phyloP scores from a whole-genome alignment of 2,113 vertebrate species.

The Eptatretus burgeri region DNA sequence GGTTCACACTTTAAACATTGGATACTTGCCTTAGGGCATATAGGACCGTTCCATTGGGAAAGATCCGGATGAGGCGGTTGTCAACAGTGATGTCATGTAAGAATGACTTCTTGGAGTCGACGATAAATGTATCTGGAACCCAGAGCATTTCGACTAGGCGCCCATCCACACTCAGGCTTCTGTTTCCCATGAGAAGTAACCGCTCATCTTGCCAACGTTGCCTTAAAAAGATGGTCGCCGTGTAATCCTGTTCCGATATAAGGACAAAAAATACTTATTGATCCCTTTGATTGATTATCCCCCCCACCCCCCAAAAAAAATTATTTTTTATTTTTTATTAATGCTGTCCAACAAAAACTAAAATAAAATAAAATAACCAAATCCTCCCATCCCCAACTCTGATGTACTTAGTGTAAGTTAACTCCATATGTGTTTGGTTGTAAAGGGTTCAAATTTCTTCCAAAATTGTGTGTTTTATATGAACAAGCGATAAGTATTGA shows the following conservation, averaged over 20 bases:
- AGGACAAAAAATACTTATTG: background rate
- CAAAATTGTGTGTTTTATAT: no score
- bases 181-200: conserved; percentile 47
- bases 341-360: background rate
- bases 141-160: conserved; percentile 55
- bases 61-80: conserved; percentile 56
- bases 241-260: conserved; percentile 29
- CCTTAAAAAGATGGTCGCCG: conserved; percentile 51
- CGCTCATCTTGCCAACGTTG: conserved; percentile 60
- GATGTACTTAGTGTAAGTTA: no score
- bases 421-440: no score
- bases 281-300: conserved; percentile 3
- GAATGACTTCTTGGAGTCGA: conserved; percentile 62
- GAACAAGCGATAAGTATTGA: no score
- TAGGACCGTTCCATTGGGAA: conserved; percentile 53
- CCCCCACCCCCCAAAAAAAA: no score
- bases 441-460: no score
- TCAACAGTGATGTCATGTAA: conserved; percentile 63
- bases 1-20: no score
- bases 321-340: background rate
- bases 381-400: no score
- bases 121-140: conserved; percentile 59
- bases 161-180: conserved; percentile 51
- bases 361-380: no score
- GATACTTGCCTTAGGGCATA: conserved; percentile 35